Conservation (phyloP, 2,113 vertebrate species). For the Bos taurus region ARS-UCD2.0 NC_037330.1:16194001-16194500, state of each 20-base stretch:
- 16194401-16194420: neutral
- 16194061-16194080: neutral
- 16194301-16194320: accelerated
- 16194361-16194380: neutral
- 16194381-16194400: neutral
- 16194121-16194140: neutral
- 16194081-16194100: neutral
- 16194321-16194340: neutral
- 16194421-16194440: neutral
- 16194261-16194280: neutral
- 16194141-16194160: neutral
- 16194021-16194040: neutral
- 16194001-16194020: neutral
- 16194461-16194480: neutral
- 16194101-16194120: neutral
- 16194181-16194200: neutral
- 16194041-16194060: neutral
- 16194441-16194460: neutral
- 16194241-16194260: neutral
- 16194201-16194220: accelerated
- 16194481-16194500: neutral
- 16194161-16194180: neutral
- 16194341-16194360: neutral
- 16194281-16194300: neutral
- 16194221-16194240: accelerated